Percentiles rank a stretch among this genome's conserved stretches.
These are phyloP conservation scores for Henricia sp. DNA, from an alignment of 53 echinoderm and acorn worm species.

Conservation along the genomic window DNA sequence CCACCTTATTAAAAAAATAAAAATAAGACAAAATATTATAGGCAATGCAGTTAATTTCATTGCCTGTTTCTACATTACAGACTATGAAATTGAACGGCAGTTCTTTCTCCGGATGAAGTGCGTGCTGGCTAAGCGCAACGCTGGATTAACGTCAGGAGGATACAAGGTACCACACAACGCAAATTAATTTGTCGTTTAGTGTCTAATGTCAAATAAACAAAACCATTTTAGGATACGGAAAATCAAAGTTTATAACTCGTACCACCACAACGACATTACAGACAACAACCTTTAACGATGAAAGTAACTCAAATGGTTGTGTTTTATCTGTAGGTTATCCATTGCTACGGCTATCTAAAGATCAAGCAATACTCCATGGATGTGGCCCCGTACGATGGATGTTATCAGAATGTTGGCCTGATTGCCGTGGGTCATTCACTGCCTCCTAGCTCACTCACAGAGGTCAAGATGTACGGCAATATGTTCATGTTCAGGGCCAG, in stretches of 20 bases:
- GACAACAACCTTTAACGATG: too few relatives aligned
- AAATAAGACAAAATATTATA: too few relatives aligned
- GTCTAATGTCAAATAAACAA: too few relatives aligned
- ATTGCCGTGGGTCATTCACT: slow-evolving; percentile 96
- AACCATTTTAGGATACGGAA: too few relatives aligned
- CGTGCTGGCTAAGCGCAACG: slow-evolving; percentile 96
- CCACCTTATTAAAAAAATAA: too few relatives aligned
- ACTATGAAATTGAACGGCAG: slow-evolving; percentile 96
- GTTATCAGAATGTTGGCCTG: slow-evolving; percentile 97
- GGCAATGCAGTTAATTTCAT: too few relatives aligned
- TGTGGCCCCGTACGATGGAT: slow-evolving; percentile 98
- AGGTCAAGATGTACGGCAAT: slow-evolving; percentile 96
- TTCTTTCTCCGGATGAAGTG: slow-evolving; percentile 99
- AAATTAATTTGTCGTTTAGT: too few relatives aligned
- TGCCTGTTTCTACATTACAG: slow-evolving; percentile 45
- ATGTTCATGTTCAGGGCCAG: slow-evolving; percentile 99
- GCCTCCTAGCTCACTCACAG: slow-evolving; percentile 95
- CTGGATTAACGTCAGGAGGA: slow-evolving; percentile 93
- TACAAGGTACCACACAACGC: slow-evolving; percentile 93
- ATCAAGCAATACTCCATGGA: slow-evolving; percentile 99
- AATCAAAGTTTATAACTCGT: too few relatives aligned
- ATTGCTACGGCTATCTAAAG: slow-evolving; percentile 97
- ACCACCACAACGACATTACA: too few relatives aligned
- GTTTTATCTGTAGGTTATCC: slow-evolving; percentile 77
- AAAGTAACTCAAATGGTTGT: too few relatives aligned